A percentile compares a stretch with the other conserved stretches of the same genome.
phyloP scores from a whole-genome alignment of 2,888 invertebrate species.

The Melanostoma scalare region DNA sequence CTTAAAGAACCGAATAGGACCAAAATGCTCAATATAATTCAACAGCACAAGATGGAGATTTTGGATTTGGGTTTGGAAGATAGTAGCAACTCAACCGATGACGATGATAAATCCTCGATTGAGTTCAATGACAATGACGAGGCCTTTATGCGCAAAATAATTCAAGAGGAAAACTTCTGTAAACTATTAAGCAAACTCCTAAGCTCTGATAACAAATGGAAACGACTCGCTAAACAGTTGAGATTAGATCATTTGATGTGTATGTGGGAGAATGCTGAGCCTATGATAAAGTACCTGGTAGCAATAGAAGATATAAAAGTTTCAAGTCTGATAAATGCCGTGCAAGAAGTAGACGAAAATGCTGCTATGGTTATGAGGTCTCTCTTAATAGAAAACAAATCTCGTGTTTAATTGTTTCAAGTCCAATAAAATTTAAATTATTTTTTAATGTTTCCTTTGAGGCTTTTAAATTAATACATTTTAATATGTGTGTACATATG shows the following conservation, averaged over 20 bases:
- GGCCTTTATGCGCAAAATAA: conserved; percentile 75
- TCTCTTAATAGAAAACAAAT: neutral
- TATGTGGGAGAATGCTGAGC: conserved; percentile 84
- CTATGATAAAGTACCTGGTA: conserved; percentile 83
- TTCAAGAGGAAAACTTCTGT: conserved; percentile 79
- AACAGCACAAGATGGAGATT: too few relatives aligned
- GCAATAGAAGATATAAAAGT: conserved; percentile 3
- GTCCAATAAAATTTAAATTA: too few relatives aligned
- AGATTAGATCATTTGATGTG: conserved; percentile 83
- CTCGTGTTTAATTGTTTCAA: neutral
- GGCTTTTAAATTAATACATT: too few relatives aligned
- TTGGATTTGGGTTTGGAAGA: conserved; percentile 73
- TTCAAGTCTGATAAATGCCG: neutral
- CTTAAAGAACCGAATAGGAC: conserved; percentile 49
- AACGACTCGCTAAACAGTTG: conserved; percentile 83
- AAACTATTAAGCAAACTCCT: conserved; percentile 83
- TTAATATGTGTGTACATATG: too few relatives aligned
- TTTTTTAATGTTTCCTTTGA: too few relatives aligned
- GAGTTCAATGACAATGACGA: conserved; percentile 74
- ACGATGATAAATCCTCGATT: conserved; percentile 14
- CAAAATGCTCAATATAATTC: conserved; percentile 46
- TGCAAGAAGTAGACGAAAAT: conserved; percentile 13
- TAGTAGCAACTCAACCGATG: conserved; percentile 74
- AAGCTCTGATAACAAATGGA: conserved; percentile 85
- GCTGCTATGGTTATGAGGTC: neutral